These are phyloP conservation scores for Drosophila putrida DNA, from an alignment of 2,888 invertebrate genomes.

Conservation along the genomic window DNA sequence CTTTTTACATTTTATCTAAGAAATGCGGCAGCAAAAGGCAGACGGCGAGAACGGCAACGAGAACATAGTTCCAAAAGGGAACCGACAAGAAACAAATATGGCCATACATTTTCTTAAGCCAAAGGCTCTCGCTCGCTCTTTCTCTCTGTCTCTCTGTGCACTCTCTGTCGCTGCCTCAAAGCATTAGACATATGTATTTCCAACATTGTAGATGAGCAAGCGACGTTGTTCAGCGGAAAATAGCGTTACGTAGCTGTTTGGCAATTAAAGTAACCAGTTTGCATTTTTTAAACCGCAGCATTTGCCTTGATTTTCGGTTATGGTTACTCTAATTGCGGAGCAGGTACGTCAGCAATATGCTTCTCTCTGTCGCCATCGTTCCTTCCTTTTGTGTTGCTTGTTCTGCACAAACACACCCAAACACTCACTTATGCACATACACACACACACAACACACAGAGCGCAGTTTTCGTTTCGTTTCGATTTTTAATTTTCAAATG, in stretches of 20 bases:
- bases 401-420: slow-evolving; percentile 44
- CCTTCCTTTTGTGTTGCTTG: slow-evolving; percentile 57
- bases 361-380: slow-evolving; percentile 50
- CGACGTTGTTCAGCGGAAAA: slow-evolving; percentile 61
- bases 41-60: slow-evolving; percentile 72
- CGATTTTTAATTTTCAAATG: slow-evolving; percentile 44
- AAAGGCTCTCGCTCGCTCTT: slow-evolving; percentile 36
- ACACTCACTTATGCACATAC: slow-evolving; percentile 29
- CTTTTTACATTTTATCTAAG: slow-evolving; percentile 67
- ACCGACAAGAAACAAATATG: slow-evolving; percentile 75
- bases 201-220: slow-evolving; percentile 62
- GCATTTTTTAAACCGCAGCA: slow-evolving; percentile 65
- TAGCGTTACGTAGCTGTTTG: slow-evolving; percentile 73
- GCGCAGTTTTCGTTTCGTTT: slow-evolving; percentile 61
- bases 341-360: slow-evolving; percentile 72
- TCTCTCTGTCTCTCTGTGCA: slow-evolving; percentile 30
- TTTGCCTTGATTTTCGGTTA: slow-evolving; percentile 66
- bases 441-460: slow-evolving; percentile 26
- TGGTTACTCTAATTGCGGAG: slow-evolving; percentile 70
- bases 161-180: slow-evolving; percentile 46
- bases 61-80: slow-evolving; percentile 71
- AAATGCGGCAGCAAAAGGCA: slow-evolving; percentile 77
- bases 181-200: slow-evolving; percentile 58
- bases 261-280: slow-evolving; percentile 76
- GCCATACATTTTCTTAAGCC: slow-evolving; percentile 80